A percentile compares a stretch with the other conserved stretches of the same genome.
Evolutionary conservation across 2,888 invertebrate species (phyloP).

Genomic region (Craniophora ligustri): DNA sequence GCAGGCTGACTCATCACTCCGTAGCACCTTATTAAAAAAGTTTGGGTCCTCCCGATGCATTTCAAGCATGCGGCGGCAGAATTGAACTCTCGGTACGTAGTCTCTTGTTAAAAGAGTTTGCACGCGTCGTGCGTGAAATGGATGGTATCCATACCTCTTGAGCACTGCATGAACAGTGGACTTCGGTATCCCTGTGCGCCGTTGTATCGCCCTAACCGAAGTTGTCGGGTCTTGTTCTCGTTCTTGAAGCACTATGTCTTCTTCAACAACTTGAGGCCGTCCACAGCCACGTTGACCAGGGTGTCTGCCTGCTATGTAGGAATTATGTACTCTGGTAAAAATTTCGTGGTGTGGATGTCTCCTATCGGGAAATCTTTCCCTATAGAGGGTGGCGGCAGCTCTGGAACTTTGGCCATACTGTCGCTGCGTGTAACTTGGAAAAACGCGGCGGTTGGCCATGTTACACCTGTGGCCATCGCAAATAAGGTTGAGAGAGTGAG

Average conservation of each 20-base stretch:
- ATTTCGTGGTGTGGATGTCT: constrained; percentile 14
- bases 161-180: constrained; percentile 31
- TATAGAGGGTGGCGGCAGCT: constrained; percentile 12
- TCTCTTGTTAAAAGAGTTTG: constrained; percentile 31
- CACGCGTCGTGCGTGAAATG: constrained; percentile 37
- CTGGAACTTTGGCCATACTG: constrained; percentile 7
- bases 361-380: constrained; percentile 19
- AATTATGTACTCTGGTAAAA: constrained; percentile 17
- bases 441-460: constrained; percentile 3
- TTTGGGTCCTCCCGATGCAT: constrained; percentile 33
- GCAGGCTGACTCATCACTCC: constrained; percentile 44
- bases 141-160: constrained; percentile 32
- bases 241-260: constrained; percentile 38
- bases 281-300: constrained; percentile 22
- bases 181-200: constrained; percentile 38
- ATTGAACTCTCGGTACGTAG: constrained; percentile 29
- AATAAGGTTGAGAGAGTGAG: background rate
- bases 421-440: constrained; percentile 1
- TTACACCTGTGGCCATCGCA: background rate
- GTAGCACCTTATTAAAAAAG: constrained; percentile 31
- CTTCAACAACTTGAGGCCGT: constrained; percentile 34
- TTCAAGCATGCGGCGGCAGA: constrained; percentile 36
- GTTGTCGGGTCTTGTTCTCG: constrained; percentile 24
- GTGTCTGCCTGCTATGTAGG: constrained; percentile 29
- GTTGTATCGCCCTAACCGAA: constrained; percentile 35